Conservation (phyloP, 2,797 vertebrate genomes). For the Masticophis lateralis region DNA sequence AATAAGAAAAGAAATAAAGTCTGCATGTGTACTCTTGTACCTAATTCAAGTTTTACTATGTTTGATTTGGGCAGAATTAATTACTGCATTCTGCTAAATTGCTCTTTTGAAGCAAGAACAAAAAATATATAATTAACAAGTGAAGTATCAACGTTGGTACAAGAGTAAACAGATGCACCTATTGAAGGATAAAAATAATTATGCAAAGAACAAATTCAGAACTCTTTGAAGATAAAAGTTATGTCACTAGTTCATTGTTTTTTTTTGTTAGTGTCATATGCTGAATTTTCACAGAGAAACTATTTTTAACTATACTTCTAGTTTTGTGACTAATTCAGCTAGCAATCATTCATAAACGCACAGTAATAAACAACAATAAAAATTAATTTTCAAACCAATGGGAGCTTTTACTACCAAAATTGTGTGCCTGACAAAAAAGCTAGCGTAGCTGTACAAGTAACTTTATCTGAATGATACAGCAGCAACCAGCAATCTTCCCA, state of each 20-base stretch:
- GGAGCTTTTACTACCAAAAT: background rate
- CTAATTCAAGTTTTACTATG: slow-evolving; percentile 5
- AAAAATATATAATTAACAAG: slow-evolving; percentile 63
- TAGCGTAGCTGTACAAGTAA: background rate
- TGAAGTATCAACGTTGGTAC: slow-evolving; percentile 51
- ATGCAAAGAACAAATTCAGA: slow-evolving; percentile 59
- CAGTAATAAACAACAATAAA: background rate
- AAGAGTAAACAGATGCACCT: slow-evolving; percentile 59
- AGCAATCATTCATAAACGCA: background rate
- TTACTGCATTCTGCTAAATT: slow-evolving; percentile 56
- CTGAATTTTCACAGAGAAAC: slow-evolving; percentile 27
- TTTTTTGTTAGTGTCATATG: slow-evolving; percentile 18
- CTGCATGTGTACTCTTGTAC: slow-evolving; percentile 3
- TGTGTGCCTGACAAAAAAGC: background rate
- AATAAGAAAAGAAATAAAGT: fast-evolving
- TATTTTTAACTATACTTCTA: background rate
- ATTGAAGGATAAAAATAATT: slow-evolving; percentile 71
- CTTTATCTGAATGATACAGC: background rate
- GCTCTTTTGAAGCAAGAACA: slow-evolving; percentile 60
- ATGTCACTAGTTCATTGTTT: slow-evolving; percentile 46
- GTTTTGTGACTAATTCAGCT: background rate
- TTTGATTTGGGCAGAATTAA: slow-evolving; percentile 61
- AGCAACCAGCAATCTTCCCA: background rate
- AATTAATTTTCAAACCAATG: background rate
- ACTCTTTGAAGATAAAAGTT: slow-evolving; percentile 48